These are phyloP conservation scores for Polylopha cassiicola DNA, from an alignment of 2,888 invertebrate genomes.

Conservation along the genomic window DNA sequence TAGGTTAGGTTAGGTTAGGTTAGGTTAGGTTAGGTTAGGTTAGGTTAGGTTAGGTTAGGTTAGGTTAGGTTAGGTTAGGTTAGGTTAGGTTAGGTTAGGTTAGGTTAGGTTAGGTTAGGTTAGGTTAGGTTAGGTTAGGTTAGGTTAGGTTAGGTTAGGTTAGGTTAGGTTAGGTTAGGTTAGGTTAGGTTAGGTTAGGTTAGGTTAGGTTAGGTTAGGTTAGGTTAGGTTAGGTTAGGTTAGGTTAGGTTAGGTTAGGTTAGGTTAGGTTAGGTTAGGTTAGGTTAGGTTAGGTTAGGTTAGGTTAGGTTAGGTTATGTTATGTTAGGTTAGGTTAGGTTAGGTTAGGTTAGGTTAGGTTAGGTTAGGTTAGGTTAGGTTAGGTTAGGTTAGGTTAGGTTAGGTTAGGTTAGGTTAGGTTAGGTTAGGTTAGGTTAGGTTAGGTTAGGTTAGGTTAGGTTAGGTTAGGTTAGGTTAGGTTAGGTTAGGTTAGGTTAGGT, in stretches of 20 bases:
- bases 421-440: constrained; percentile 24
- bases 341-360: constrained; percentile 25
- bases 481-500: constrained; percentile 24
- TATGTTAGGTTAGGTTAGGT: constrained; percentile 24
- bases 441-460: constrained; percentile 24
- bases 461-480: constrained; percentile 23
- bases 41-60: constrained; percentile 14
- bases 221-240: constrained; percentile 18
- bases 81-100: constrained; percentile 14
- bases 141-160: constrained; percentile 16
- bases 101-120: constrained; percentile 14
- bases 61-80: constrained; percentile 15
- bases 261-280: constrained; percentile 21
- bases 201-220: constrained; percentile 14
- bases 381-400: constrained; percentile 25
- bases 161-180: constrained; percentile 16
- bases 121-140: constrained; percentile 11
- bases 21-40: constrained; percentile 14
- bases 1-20: constrained; percentile 6
- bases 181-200: constrained; percentile 15
- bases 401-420: constrained; percentile 25
- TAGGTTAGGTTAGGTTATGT: constrained; percentile 25
- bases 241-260: constrained; percentile 17
- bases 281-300: constrained; percentile 24
- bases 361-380: constrained; percentile 25